Evolutionary conservation across 1,140 invertebrate species (phyloP), one percentile per base, ranked within the genome.

Genomic region (Sycophila sp.): DNA sequence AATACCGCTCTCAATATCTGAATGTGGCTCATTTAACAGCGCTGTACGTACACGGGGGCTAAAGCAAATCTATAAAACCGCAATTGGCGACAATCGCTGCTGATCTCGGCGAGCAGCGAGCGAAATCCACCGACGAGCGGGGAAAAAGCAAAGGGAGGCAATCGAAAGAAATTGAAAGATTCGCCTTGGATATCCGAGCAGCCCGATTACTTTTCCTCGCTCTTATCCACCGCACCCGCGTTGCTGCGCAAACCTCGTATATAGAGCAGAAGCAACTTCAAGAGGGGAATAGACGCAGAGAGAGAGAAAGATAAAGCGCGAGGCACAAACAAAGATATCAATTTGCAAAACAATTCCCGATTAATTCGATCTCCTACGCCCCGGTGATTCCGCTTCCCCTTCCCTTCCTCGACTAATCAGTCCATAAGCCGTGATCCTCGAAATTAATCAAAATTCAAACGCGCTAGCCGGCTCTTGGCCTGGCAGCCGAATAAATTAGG

Each of bases 401-500:
- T 65, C 60, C 26, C 47, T 30, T 19, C 11, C 34, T 45, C 34
- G 36, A 15, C 26, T 6, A 10, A 40, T 22, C n/a, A 19, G 1
- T 19, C 2, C 40, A 62, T 13, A 8, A 59, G 26, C 17, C 36
- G n/a, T n/a, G 38, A 4, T 22, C 32, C 49, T 42, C 30, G 28
- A 40, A 69, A 73, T 73, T 73, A 69, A 73, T 73, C 65, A 73
- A 64, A 63, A 69, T 69, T 73, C 59, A 69, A 73, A 69, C 55
- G 34, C 42, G 34, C 56, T 19, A 17, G 11, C 30, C 34, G 15
- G 8, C 4, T 40, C 67, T 8, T 17, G 10, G 28, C 34, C 17
- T 36, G 28, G 49, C 47, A n/a, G 34, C 34, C 42, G 69, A 71
- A 66, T 71, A 71, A 71, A 71, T 71, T 71, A 71, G 55, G 62